Percentiles rank a stretch among this genome's conserved stretches.
These are phyloP conservation scores for Cotesia congregata DNA, from an alignment of 2,888 invertebrate species.

Conservation along the genomic window DNA sequence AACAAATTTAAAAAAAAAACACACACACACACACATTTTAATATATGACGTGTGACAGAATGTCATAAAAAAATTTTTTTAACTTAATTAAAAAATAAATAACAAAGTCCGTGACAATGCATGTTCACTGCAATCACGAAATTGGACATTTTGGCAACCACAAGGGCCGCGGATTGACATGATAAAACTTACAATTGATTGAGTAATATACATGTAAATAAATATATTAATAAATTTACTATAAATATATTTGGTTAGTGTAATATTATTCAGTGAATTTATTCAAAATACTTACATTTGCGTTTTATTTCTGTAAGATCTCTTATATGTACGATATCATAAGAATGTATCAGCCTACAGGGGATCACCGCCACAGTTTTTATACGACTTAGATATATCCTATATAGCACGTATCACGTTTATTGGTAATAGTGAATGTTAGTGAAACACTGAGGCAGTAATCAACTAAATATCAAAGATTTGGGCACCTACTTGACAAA, in stretches of 20 bases:
- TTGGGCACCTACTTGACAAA: background rate
- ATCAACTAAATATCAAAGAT: background rate
- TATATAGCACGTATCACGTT: background rate
- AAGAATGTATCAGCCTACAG: slow-evolving; percentile 49
- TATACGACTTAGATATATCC: background rate
- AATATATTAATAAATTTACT: slow-evolving; percentile 1
- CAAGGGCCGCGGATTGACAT: slow-evolving; percentile 49
- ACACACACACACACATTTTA: background rate
- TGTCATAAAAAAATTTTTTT: background rate
- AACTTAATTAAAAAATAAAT: slow-evolving; percentile 28
- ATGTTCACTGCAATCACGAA: slow-evolving; percentile 38
- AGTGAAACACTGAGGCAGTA: background rate
- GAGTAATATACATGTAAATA: background rate
- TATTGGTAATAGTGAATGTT: background rate
- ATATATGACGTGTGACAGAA: background rate
- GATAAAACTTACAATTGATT: slow-evolving; percentile 40
- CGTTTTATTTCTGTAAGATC: slow-evolving; percentile 53
- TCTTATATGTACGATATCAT: slow-evolving; percentile 61
- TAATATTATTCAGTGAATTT: background rate
- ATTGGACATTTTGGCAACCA: slow-evolving; percentile 56
- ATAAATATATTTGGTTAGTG: slow-evolving; percentile 8
- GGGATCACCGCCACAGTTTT: slow-evolving; percentile 53
- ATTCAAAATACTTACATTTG: slow-evolving; percentile 59
- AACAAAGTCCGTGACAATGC: slow-evolving; percentile 26
- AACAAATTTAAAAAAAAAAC: background rate